Evolutionary conservation across 2,113 vertebrate genomes (phyloP), one percentile per base, ranked within the genome.

Genomic region (Phaethon lepturus): DNA sequence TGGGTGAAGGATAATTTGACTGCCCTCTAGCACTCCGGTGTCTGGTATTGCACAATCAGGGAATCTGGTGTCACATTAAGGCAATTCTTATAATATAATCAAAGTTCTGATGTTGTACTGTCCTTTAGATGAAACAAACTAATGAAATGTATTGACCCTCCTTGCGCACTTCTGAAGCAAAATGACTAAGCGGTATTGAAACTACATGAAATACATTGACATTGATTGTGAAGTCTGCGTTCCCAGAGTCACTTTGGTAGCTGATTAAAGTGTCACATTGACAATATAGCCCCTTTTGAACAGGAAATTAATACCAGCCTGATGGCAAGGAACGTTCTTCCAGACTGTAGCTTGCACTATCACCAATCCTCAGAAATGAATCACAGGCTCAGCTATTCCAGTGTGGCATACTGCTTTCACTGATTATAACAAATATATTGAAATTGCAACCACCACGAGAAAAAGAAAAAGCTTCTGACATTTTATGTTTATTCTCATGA

Each of bases 121-220:
- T 97, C 97, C 97, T 98, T 96, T 92, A 96, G 98, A 98, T 95
- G 98, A 98, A 98, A 97, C 98, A 97, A 98, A 97, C 97, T 98
- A 98, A 98, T 98, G 97, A 98, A 98, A 98, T 96, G 94, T 97
- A 98, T 98, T 98, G 98, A 98, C 98, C 97, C 96, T 97, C 95
- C 95, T 97, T 94, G 95, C 24, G 5, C 96, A 86, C 96, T 95
- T 97, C 95, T 97, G 97, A 98, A 95, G 97, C 93, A 88, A 97
- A 98, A 97, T 98, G 98, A 98, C 97, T 96, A 83, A 94, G 96
- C 85, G 78, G 77, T 73, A 96, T 91, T 78, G 96, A 96, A 98
- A 86, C 71, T 56, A 97, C 97, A 96, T 95, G 97, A 97, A 98
- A 98, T 93, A 91, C 97, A 97, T 93, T 97, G 97, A 97, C 98